Evolutionary conservation across 1,140 invertebrate species (phyloP).

Genomic region (Hylaeus anthracinus): DNA sequence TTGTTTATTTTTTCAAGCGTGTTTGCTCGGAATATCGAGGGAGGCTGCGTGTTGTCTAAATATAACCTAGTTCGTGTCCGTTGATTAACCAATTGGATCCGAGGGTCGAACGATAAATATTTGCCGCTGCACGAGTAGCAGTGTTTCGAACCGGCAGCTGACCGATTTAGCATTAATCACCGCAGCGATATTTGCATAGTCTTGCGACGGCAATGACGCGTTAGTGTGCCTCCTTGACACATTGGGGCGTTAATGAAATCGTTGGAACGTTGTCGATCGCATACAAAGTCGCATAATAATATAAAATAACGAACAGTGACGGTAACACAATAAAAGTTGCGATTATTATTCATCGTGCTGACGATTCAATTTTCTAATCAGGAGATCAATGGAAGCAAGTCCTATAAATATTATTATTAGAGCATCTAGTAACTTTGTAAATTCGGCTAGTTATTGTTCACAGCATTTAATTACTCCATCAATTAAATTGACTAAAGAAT

Average conservation of each 20-base stretch:
- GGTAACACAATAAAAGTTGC: no score
- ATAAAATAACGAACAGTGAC: no score
- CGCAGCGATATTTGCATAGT: conserved; percentile 28
- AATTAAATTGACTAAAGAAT: no score
- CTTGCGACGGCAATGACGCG: neutral
- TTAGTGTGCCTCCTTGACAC: neutral
- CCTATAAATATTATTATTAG: no score
- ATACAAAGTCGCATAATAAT: no score
- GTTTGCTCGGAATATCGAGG: neutral
- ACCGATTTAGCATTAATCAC: conserved; percentile 30
- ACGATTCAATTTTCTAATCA: no score
- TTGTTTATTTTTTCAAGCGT: neutral
- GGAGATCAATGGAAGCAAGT: no score
- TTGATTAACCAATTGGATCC: conserved; percentile 38
- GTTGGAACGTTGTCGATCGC: neutral
- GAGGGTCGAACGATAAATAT: conserved; percentile 31
- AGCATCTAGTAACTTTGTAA: no score
- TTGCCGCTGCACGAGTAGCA: neutral
- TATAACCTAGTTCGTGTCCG: neutral
- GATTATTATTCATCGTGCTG: no score
- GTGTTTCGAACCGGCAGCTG: conserved; percentile 16
- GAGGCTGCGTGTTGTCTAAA: no score
- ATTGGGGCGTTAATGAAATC: neutral
- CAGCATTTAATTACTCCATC: no score
- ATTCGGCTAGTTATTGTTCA: no score